Evolutionary conservation across 2,797 vertebrate species (phyloP).

Genomic region (Tarsius wallacei): DNA sequence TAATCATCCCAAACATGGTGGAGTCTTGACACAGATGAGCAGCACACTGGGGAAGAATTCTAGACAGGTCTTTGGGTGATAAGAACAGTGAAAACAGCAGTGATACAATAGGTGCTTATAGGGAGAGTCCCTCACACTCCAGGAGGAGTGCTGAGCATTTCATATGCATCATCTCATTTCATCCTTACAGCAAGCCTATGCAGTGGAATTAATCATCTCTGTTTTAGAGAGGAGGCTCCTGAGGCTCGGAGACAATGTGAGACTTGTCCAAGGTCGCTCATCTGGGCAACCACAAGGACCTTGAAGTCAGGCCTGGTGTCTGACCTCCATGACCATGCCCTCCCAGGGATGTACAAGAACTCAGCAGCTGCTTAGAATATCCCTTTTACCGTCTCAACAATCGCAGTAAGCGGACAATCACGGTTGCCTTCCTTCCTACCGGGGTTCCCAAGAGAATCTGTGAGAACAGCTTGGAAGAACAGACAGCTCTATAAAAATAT

Average conservation of each 20-base stretch:
- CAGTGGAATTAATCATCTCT: not conserved
- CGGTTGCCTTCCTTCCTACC: not conserved
- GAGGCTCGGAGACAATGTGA: not conserved
- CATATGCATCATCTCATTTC: not conserved
- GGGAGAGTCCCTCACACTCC: not conserved
- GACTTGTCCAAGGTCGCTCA: not conserved
- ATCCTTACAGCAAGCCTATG: not conserved
- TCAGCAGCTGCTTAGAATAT: not conserved
- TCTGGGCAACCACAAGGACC: no score
- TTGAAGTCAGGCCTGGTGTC: not conserved
- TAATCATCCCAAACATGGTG: not conserved
- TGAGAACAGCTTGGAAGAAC: not conserved
- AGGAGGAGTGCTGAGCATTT: not conserved
- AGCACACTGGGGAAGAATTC: not conserved
- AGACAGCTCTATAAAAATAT: not conserved
- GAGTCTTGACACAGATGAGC: not conserved
- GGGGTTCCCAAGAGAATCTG: not conserved
- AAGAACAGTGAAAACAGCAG: not conserved
- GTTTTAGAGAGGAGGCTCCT: not conserved
- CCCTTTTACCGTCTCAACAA: not conserved
- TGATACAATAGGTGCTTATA: not conserved
- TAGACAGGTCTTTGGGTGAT: not conserved
- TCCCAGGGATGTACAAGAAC: not conserved
- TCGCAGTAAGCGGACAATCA: not conserved
- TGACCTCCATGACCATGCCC: not conserved